Conservation (phyloP, 1,140 invertebrate species). For the Drosophila sp. region DNA sequence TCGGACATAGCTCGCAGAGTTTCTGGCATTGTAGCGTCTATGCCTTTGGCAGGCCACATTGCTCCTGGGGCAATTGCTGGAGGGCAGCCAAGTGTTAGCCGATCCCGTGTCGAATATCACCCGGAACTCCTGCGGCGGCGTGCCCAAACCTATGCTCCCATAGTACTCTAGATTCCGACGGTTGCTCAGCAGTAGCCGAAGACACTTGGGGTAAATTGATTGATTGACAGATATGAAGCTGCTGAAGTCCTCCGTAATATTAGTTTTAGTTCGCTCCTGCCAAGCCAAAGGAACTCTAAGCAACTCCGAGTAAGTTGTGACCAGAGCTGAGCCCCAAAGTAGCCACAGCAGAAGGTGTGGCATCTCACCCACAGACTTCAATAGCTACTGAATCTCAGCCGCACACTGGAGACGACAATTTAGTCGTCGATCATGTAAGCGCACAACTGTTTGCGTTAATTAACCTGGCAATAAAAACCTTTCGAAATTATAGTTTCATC, state of each 20-base stretch:
- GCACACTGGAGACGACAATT: neutral
- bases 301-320: neutral
- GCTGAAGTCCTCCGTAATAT: neutral
- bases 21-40: constrained; percentile 89
- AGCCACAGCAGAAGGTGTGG: constrained; percentile 19
- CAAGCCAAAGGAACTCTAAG: constrained; percentile 34
- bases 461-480: neutral
- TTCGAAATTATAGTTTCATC: neutral
- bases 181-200: constrained; percentile 29
- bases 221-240: constrained; percentile 10
- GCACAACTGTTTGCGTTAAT: constrained; percentile 41
- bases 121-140: constrained; percentile 90
- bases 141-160: constrained; percentile 95
- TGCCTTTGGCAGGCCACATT: constrained; percentile 57
- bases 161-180: constrained; percentile 52
- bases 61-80: constrained; percentile 41
- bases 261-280: neutral
- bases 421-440: constrained; percentile 12
- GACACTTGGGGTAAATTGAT: neutral
- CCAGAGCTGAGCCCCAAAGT: neutral
- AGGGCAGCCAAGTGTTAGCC: constrained; percentile 65
- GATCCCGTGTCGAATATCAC: constrained; percentile 72
- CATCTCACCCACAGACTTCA: constrained; percentile 31
- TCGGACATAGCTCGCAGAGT: constrained; percentile 91
- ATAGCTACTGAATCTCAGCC: neutral